Conservation (phyloP, 2,113 vertebrate genomes). For the Xenopus borealis region DNA sequence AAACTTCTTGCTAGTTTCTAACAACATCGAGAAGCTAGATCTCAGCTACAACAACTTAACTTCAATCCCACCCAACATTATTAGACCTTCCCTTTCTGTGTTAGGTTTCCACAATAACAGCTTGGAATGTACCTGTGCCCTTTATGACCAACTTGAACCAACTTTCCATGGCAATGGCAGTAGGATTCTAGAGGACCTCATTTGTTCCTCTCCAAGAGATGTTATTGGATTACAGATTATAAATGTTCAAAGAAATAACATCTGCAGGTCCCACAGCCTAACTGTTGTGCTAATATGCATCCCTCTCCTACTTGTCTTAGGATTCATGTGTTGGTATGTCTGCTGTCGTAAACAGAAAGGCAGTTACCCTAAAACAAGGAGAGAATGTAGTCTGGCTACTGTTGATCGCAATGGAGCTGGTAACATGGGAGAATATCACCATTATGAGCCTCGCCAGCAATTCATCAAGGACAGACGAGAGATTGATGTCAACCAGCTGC, state of each 20-base stretch:
- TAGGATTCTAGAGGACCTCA: conserved; percentile 44
- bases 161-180: conserved; percentile 19
- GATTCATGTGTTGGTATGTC: conserved; percentile 72
- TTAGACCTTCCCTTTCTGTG: conserved; percentile 60
- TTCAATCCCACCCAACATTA: conserved; percentile 60
- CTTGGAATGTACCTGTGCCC: conserved; percentile 76
- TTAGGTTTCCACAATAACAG: conserved; percentile 73
- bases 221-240: conserved; percentile 53
- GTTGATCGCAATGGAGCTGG: conserved; percentile 49
- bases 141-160: conserved; percentile 61
- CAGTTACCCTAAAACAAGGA: conserved; percentile 54
- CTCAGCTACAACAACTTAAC: conserved; percentile 69
- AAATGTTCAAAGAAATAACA: conserved; percentile 56
- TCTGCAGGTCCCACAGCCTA: conserved; percentile 66
- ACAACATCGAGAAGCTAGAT: conserved; percentile 62
- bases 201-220: conserved; percentile 63
- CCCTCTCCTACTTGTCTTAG: conserved; percentile 65
- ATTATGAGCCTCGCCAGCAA: conserved; percentile 47
- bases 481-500: conserved; percentile 59
- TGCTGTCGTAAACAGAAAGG: conserved; percentile 68
- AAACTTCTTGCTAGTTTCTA: conserved; percentile 67
- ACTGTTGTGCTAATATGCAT: conserved; percentile 77
- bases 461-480: conserved; percentile 12
- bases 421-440: conserved; percentile 50
- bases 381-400: conserved; percentile 41